phyloP scores from a whole-genome alignment of 2,888 invertebrate species.

The Ophion slaviceki region DNA sequence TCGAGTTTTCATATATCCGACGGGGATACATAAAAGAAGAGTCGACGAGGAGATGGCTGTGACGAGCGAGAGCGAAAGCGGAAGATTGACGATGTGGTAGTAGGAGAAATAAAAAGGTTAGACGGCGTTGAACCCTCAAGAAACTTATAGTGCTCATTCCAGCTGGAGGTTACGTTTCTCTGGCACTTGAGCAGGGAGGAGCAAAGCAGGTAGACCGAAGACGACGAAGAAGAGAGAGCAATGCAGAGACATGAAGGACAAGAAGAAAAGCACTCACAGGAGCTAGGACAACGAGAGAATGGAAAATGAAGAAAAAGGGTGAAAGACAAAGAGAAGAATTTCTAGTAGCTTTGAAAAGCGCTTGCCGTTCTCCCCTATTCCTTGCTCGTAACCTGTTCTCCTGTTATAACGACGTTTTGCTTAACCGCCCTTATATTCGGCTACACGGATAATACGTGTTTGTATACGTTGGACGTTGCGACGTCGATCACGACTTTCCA shows the following conservation, averaged over 20 bases:
- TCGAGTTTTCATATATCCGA: slow-evolving; percentile 32
- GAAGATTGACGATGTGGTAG: slow-evolving; percentile 45
- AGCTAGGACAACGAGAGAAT: slow-evolving; percentile 23
- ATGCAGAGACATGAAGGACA: slow-evolving; percentile 2
- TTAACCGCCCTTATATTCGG: slow-evolving; percentile 9
- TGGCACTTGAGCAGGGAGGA: slow-evolving; percentile 51
- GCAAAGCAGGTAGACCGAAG: slow-evolving; percentile 19
- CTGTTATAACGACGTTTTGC: slow-evolving; percentile 38
- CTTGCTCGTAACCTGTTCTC: slow-evolving; percentile 6
- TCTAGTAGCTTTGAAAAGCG: slow-evolving; percentile 44
- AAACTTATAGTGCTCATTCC: slow-evolving; percentile 63
- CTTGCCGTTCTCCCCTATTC: slow-evolving; percentile 22
- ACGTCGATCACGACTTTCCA: slow-evolving; percentile 10
- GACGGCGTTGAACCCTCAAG: slow-evolving; percentile 59
- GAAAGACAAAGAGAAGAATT: slow-evolving; percentile 32
- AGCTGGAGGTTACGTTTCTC: slow-evolving; percentile 58
- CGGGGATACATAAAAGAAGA: slow-evolving; percentile 15
- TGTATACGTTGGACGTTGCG: slow-evolving; percentile 13
- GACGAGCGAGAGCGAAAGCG: slow-evolving; percentile 23
- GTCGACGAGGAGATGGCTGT: slow-evolving; percentile 1
- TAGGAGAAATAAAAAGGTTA: slow-evolving; percentile 56
- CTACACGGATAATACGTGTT: slow-evolving; percentile 32
- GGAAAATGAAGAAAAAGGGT: slow-evolving; percentile 22
- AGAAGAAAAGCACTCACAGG: slow-evolving; percentile 28
- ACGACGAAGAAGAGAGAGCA: slow-evolving; percentile 20